Conservation (phyloP, 2,797 vertebrate genomes). For the Hyperoplus immaculatus region DNA sequence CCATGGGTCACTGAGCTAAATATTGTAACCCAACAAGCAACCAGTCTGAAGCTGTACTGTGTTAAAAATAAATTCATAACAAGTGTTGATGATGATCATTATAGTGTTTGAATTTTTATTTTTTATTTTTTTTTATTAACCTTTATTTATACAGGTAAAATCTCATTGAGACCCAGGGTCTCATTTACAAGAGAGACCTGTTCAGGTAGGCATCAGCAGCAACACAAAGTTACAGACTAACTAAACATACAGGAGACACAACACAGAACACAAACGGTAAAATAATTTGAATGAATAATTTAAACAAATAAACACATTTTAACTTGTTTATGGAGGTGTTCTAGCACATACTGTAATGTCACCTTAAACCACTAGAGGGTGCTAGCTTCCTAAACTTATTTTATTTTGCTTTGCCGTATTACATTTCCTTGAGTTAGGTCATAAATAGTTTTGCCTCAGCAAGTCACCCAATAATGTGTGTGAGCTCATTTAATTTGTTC, state of each 20-base stretch:
- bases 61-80: not conserved
- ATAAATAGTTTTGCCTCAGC: no score
- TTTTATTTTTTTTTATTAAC: no score
- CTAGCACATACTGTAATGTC: not conserved
- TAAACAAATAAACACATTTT: not conserved
- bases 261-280: no score
- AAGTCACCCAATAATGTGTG: not conserved
- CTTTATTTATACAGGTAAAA: no score
- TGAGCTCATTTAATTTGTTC: not conserved
- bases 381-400: conserved; percentile 5
- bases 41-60: not conserved
- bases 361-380: conserved; percentile 57
- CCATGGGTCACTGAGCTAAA: conserved; percentile 6
- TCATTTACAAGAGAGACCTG: no score
- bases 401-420: no score
- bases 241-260: no score
- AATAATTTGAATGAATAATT: not conserved
- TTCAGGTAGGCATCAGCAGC: no score
- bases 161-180: no score
- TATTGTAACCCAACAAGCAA: not conserved
- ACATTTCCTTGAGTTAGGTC: no score
- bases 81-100: not conserved
- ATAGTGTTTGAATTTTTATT: not conserved
- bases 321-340: not conserved
- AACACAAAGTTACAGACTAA: no score